Evolutionary conservation across 2,888 invertebrate genomes (phyloP).

Genomic region (Leucophenga montana): DNA sequence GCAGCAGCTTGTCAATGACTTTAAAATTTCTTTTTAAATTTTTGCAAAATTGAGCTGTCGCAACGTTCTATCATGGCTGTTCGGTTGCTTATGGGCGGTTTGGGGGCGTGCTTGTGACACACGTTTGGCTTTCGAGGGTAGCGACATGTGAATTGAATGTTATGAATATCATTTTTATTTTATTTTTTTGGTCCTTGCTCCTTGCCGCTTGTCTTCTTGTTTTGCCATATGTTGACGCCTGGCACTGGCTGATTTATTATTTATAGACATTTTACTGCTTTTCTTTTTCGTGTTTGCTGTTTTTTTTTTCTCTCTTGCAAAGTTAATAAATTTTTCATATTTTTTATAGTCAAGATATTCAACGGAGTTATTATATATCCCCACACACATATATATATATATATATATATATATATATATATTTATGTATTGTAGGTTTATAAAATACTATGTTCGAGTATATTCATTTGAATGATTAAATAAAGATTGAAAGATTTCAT

Average conservation of each 20-base stretch:
- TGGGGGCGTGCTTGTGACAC: too few species aligned
- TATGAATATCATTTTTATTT: conserved; percentile 34
- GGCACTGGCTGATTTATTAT: conserved; percentile 11
- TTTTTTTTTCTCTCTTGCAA: conserved; percentile 29
- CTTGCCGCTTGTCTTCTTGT: conserved; percentile 36
- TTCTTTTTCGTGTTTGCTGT: not conserved
- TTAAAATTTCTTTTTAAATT: conserved; percentile 55
- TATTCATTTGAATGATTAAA: too few species aligned
- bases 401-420: too few species aligned
- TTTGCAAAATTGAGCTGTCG: conserved; percentile 19
- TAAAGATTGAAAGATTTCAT: too few species aligned
- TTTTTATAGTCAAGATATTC: conserved; percentile 26
- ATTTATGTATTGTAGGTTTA: too few species aligned
- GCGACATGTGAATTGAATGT: conserved; percentile 38
- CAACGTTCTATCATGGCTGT: too few species aligned
- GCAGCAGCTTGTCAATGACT: conserved; percentile 54
- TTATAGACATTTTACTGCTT: conserved; percentile 1
- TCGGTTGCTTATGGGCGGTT: too few species aligned
- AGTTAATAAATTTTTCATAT: conserved; percentile 37
- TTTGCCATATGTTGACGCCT: conserved; percentile 31
- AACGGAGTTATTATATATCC: not conserved
- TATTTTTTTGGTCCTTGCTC: conserved; percentile 39
- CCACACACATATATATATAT: too few species aligned
- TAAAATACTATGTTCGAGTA: too few species aligned
- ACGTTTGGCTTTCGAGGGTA: conserved; percentile 11